Base-by-base conservation (phyloP, 2,888 invertebrate genomes). In the Ferrisia virgata region DNA sequence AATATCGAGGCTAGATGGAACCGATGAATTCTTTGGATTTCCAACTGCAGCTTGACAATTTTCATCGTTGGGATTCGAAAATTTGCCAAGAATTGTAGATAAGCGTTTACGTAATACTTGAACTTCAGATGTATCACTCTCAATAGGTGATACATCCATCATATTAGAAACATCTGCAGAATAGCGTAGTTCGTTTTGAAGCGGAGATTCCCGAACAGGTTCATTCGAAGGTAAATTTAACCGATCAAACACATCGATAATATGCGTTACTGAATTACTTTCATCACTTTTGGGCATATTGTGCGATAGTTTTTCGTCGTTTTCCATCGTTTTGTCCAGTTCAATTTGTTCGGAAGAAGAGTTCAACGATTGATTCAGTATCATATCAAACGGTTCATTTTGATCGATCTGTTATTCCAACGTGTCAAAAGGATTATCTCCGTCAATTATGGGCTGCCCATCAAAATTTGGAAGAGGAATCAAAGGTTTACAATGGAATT, bases 371-470 rank as follows among this genome's bases (percentile, higher is more conserved):
- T 76, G 31, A 22, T 76, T 76, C 28, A 76, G 15, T 18, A 76
- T 76, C 53, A 81, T 18, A 9, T 81, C 81, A 6, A 81, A 53
- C 15, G 47, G 53, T 33, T 81, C 81, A 18, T 81, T 81, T 33
- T 33, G 25, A 47, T 81, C 43, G 2, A 81, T 47, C 28, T 81
- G 53, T 13, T 22, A 25, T 33, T 81, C 81, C 4, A 81, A 25
- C 31, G 15, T 36, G 28, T 81, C 81, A 28, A 81, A 81, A 8
- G 81, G 81, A 58, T 81, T 81, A 58, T 81, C 58, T 58, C 47
- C 81, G 15, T 40, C 58, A 6, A 81, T 81, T 8, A 31, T 11
- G 3, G 58, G 81, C 2, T 76, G 72, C 5, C 53, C 47, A 18
- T 47, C 58, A 22, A 81, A 81, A 25, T 40, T 36, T 1, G 81